Evolutionary conservation across 2,797 vertebrate genomes (phyloP).

Genomic region (Neoniphon sammara): DNA sequence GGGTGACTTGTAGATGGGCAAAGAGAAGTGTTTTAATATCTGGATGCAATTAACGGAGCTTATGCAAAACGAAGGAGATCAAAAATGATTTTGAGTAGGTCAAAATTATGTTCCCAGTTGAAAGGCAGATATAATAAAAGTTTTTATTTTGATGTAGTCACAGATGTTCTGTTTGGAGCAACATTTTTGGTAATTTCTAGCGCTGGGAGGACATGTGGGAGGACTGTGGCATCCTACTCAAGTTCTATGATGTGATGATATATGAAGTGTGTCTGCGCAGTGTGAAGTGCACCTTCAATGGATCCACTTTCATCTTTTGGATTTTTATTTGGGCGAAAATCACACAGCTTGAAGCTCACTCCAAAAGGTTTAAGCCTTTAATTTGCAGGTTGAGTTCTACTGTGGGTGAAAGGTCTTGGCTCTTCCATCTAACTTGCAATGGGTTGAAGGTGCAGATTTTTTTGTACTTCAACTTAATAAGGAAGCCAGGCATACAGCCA

Average conservation of each 20-base stretch:
- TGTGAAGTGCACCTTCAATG: slow-evolving; percentile 5
- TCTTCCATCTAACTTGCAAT: slow-evolving; percentile 11
- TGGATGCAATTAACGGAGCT: not conserved
- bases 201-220: too few relatives aligned
- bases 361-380: slow-evolving; percentile 10
- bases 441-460: slow-evolving; percentile 26
- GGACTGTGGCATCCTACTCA: slow-evolving; percentile 20
- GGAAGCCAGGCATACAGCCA: slow-evolving; percentile 57
- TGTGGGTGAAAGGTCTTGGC: slow-evolving; percentile 20
- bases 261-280: too few relatives aligned
- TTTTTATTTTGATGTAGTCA: too few relatives aligned
- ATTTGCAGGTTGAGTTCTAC: slow-evolving; percentile 26
- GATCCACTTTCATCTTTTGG: slow-evolving; percentile 29
- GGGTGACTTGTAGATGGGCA: not conserved
- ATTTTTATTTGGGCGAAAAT: slow-evolving; percentile 29
- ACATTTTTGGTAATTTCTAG: too few relatives aligned
- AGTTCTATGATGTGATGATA: not conserved
- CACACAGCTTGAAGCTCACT: slow-evolving; percentile 5
- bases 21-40: slow-evolving; percentile 12
- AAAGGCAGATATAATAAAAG: too few relatives aligned
- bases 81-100: not conserved
- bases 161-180: too few relatives aligned
- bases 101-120: too few relatives aligned
- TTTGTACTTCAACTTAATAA: slow-evolving; percentile 46
- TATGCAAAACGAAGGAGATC: not conserved